These are phyloP conservation scores for Falco naumanni DNA, from an alignment of 2,797 vertebrate species.

Conservation along the genomic window DNA sequence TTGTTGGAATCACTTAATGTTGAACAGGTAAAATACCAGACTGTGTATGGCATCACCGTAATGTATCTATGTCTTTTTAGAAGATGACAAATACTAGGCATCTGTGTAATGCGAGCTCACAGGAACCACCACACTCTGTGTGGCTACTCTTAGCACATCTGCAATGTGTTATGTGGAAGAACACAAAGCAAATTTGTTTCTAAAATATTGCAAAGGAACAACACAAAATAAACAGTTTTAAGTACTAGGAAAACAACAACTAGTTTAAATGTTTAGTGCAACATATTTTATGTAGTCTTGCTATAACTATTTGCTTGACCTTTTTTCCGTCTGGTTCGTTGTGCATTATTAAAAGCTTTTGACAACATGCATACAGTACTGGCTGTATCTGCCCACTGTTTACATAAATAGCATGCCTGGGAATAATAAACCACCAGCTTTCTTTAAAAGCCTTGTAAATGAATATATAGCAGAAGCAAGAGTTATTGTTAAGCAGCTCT, in stretches of 20 bases:
- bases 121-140: not conserved
- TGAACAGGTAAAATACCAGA: not conserved
- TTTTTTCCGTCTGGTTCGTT: conserved; percentile 25
- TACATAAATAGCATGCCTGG: conserved; percentile 36
- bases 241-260: not conserved
- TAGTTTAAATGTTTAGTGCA: conserved; percentile 43
- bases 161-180: not conserved
- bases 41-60: not conserved
- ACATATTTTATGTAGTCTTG: not conserved
- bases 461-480: not conserved
- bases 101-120: not conserved
- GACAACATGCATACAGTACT: not conserved
- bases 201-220: conserved; percentile 1
- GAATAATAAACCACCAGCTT: conserved; percentile 5
- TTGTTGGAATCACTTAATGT: not conserved
- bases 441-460: conserved; percentile 15
- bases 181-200: not conserved
- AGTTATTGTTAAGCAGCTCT: not conserved
- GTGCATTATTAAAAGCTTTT: conserved; percentile 62
- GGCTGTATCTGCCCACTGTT: conserved; percentile 8
- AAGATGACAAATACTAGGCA: not conserved
- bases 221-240: not conserved
- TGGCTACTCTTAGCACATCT: not conserved
- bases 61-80: not conserved
- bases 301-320: conserved; percentile 50